phyloP scores from a whole-genome alignment of 2,888 invertebrate genomes.

The Pimpla rufipes region DNA sequence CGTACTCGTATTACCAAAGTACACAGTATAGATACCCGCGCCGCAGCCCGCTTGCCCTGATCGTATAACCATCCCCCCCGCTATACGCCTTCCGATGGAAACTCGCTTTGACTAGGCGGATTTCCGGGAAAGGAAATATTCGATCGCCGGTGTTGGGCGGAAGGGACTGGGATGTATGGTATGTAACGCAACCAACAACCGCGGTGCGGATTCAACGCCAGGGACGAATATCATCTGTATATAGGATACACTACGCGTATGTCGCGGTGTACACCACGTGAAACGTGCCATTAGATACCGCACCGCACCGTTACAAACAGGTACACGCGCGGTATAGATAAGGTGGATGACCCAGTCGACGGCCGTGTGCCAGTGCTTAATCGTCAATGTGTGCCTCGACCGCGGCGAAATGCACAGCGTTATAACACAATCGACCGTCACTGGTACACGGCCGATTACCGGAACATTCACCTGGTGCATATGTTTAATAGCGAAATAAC shows the following conservation, averaged over 20 bases:
- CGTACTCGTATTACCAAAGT: conserved; percentile 3
- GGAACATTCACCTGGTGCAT: neutral
- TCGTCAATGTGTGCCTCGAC: too few relatives aligned
- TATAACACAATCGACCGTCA: too few relatives aligned
- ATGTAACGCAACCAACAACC: neutral
- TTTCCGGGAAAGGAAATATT: conserved; percentile 54
- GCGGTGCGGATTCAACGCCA: neutral
- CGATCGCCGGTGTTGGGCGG: conserved; percentile 32
- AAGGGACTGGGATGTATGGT: conserved; percentile 10
- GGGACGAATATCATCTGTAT: too few relatives aligned
- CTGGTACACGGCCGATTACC: neutral
- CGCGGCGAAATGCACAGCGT: too few relatives aligned
- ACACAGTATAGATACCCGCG: conserved; percentile 13
- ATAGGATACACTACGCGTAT: neutral
- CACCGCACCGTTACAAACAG: conserved; percentile 3
- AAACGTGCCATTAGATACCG: neutral
- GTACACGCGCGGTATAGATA: neutral
- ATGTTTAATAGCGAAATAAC: conserved; percentile 8
- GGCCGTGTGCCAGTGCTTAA: too few relatives aligned
- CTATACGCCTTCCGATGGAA: conserved; percentile 28
- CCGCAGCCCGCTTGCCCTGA: conserved; percentile 18
- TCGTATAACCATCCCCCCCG: neutral
- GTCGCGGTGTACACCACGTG: neutral
- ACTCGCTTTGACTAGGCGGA: conserved; percentile 48
- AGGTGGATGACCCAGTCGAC: neutral